Conservation (phyloP, 2,113 vertebrate species). For the Spizaetus ornatus region DNA sequence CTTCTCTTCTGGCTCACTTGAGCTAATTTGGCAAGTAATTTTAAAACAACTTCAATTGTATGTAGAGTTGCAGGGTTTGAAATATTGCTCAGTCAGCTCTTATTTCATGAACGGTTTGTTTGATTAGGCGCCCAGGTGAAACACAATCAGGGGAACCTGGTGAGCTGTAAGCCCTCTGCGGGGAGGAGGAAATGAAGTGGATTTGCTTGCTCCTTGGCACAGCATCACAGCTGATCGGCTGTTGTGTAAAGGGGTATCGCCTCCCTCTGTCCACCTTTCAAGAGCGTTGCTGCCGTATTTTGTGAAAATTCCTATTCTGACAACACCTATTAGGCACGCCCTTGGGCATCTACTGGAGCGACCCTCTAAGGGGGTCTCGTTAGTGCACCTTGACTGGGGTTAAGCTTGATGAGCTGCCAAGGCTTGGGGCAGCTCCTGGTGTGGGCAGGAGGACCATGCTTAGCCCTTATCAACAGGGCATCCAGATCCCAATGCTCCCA, state of each 20-base stretch:
- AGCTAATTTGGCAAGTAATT: conserved; percentile 52
- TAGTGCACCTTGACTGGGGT: background rate
- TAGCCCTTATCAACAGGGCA: background rate
- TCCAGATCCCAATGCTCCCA: background rate
- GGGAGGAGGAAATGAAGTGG: conserved; percentile 15
- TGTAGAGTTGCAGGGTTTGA: background rate
- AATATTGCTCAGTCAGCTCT: conserved; percentile 42
- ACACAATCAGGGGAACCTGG: background rate
- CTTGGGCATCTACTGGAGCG: background rate
- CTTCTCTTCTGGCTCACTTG: conserved; percentile 19
- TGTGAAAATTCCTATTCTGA: background rate
- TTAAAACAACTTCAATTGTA: conserved; percentile 39
- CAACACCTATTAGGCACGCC: background rate
- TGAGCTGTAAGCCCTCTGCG: background rate
- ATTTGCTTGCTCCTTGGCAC: background rate
- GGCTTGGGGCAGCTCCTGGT: fast-evolving
- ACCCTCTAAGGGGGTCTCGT: background rate
- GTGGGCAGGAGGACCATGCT: background rate
- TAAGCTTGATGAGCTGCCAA: background rate
- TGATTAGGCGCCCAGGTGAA: conserved; percentile 41
- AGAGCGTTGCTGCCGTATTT: background rate
- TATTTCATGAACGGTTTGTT: conserved; percentile 8
- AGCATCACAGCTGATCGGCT: fast-evolving
- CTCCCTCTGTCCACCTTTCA: background rate
- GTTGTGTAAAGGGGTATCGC: background rate